These are phyloP conservation scores for Liolophura sinensis DNA, from an alignment of 1,140 invertebrate species.

Conservation along the genomic window DNA sequence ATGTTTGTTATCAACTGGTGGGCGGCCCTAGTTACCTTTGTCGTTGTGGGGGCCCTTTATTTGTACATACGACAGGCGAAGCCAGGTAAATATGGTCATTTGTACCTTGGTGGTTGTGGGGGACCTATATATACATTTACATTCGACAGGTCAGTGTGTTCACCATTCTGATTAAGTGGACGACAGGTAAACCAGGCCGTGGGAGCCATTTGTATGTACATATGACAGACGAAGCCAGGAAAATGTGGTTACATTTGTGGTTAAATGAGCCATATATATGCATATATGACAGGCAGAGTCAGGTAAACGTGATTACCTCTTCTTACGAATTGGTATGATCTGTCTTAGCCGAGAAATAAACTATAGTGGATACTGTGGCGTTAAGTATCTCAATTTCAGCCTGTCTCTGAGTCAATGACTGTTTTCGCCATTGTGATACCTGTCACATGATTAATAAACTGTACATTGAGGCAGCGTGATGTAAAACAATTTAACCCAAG, in stretches of 20 bases:
- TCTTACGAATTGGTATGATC: too few relatives aligned
- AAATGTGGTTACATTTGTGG: slow-evolving; percentile 9
- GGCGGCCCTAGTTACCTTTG: slow-evolving; percentile 87
- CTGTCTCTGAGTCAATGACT: too few relatives aligned
- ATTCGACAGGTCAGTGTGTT: background rate
- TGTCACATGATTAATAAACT: too few relatives aligned
- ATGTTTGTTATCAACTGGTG: slow-evolving; percentile 96
- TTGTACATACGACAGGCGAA: slow-evolving; percentile 88
- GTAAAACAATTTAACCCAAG: too few relatives aligned
- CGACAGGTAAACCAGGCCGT: too few relatives aligned
- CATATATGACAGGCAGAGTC: background rate
- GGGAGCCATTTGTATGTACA: slow-evolving; percentile 83
- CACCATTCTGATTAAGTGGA: too few relatives aligned
- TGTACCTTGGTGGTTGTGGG: background rate
- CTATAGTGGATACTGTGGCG: too few relatives aligned
- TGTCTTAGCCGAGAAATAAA: too few relatives aligned
- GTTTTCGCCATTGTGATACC: too few relatives aligned
- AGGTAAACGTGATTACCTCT: background rate
- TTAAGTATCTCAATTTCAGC: too few relatives aligned
- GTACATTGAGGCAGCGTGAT: too few relatives aligned
- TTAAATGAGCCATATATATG: background rate
- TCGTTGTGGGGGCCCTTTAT: slow-evolving; percentile 85
- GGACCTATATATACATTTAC: background rate
- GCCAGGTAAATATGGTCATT: slow-evolving; percentile 68
- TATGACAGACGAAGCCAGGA: slow-evolving; percentile 90